Percentiles rank a stretch among this genome's conserved stretches.
These are phyloP conservation scores for Ceyx margarethae DNA, from an alignment of 2,113 vertebrate genomes.

Conservation along the genomic window DNA sequence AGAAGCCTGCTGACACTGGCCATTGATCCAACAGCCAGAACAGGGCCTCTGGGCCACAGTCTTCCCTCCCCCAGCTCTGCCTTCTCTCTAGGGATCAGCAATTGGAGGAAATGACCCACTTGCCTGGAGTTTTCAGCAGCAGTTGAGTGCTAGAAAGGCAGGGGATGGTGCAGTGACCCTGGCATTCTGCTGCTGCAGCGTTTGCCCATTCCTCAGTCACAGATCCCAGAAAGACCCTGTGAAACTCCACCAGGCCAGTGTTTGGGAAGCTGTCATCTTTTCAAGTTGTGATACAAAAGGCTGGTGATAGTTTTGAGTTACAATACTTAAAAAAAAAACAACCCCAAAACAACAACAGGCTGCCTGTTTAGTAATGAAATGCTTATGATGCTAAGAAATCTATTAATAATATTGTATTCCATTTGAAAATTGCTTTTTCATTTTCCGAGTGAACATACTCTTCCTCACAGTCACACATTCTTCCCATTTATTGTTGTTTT, in stretches of 20 bases:
- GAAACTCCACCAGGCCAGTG: neutral
- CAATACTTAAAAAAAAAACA: neutral
- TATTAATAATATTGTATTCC: neutral
- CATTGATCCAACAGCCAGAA: constrained; percentile 74
- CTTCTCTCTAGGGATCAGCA: constrained; percentile 67
- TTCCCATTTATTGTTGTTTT: neutral
- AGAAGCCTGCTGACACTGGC: constrained; percentile 74
- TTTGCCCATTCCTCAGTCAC: constrained; percentile 8
- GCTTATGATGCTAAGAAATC: neutral
- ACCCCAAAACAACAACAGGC: too few species aligned
- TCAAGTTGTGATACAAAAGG: neutral
- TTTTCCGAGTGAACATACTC: neutral
- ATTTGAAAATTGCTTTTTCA: neutral
- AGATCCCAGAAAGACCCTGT: constrained; percentile 7
- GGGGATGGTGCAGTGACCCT: neutral
- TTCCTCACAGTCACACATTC: neutral
- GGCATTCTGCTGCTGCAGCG: neutral
- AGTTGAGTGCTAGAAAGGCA: neutral
- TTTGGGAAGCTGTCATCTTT: neutral
- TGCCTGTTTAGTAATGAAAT: neutral
- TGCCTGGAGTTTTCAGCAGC: constrained; percentile 49
- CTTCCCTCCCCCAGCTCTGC: constrained; percentile 30
- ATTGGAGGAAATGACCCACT: constrained; percentile 48
- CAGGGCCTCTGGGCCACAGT: constrained; percentile 36
- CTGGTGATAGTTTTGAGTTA: neutral